These are phyloP conservation scores for Todus mexicanus DNA, from an alignment of 2,797 vertebrate genomes.

Conservation along the genomic window DNA sequence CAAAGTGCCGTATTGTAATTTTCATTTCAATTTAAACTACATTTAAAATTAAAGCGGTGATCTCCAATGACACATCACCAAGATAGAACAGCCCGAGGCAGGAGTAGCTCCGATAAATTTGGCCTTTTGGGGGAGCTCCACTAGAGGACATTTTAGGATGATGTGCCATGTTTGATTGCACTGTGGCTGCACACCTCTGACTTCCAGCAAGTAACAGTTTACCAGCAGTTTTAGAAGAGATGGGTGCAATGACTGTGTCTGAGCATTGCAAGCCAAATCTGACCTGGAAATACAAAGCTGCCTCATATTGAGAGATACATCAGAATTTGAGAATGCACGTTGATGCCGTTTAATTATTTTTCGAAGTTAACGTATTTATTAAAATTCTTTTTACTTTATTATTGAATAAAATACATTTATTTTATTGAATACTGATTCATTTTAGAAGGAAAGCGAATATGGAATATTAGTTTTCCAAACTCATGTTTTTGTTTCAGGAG, in stretches of 20 bases:
- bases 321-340: background rate
- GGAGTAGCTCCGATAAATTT: constrained; percentile 45
- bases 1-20: background rate
- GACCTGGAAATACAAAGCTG: background rate
- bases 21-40: constrained; percentile 48
- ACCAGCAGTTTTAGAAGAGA: background rate
- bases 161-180: background rate
- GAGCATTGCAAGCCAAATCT: background rate
- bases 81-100: background rate
- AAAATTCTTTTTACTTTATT: background rate
- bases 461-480: background rate
- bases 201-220: background rate
- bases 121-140: constrained; percentile 26
- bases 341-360: background rate
- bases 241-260: background rate
- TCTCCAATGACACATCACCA: constrained; percentile 29
- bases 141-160: background rate
- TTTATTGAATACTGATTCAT: background rate
- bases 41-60: constrained; percentile 27
- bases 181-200: background rate
- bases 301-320: background rate
- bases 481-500: background rate
- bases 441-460: background rate
- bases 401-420: background rate
- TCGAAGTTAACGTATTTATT: no score